phyloP scores from a whole-genome alignment of 2,113 vertebrate genomes.

The Rafetus swinhoei region DNA sequence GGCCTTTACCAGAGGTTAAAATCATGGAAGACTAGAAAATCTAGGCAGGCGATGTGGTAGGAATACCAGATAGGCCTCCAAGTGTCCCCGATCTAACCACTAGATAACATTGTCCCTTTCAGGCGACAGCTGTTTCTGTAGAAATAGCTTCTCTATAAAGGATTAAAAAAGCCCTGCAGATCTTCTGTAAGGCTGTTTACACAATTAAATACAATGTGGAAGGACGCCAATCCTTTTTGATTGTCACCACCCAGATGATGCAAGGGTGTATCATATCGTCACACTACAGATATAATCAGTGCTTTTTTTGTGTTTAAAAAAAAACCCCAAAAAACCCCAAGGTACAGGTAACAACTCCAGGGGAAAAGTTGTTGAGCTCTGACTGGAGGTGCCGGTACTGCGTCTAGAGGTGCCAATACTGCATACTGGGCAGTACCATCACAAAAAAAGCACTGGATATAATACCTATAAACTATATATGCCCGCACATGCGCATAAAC shows the following conservation, averaged over 20 bases:
- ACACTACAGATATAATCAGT: fast-evolving
- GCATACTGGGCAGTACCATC: too few species aligned
- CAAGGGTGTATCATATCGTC: fast-evolving
- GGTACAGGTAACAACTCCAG: too few species aligned
- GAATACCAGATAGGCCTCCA: background rate
- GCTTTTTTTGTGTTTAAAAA: too few species aligned
- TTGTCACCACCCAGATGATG: background rate
- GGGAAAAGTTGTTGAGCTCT: too few species aligned
- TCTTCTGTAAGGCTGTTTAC: background rate
- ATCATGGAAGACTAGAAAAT: background rate
- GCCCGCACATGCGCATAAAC: fast-evolving
- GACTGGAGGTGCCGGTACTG: too few species aligned
- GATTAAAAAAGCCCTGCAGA: background rate
- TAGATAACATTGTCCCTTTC: background rate
- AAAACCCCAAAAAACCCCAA: too few species aligned
- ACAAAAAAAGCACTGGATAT: too few species aligned
- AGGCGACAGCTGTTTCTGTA: background rate
- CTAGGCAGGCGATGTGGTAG: background rate
- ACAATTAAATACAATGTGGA: background rate
- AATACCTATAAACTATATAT: background rate
- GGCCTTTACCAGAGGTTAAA: background rate
- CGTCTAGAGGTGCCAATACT: too few species aligned
- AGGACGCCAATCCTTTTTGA: background rate
- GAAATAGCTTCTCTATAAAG: background rate
- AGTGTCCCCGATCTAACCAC: background rate